Conservation (phyloP, 2,113 vertebrate genomes). For the Semnornis frantzii region DNA sequence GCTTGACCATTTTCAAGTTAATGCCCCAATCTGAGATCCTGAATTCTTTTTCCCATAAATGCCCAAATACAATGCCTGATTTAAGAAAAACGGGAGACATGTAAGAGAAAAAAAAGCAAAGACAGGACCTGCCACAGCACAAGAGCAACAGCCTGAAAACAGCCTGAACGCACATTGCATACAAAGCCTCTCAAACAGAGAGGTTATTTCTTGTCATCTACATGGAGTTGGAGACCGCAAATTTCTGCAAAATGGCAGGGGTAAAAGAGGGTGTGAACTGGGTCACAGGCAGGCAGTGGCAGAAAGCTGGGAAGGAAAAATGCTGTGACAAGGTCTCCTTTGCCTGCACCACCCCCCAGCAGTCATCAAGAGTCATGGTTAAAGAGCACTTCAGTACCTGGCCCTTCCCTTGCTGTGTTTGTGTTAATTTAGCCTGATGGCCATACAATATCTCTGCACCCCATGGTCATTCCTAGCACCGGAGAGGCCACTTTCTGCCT, state of each 20-base stretch:
- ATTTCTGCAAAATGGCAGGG: not conserved
- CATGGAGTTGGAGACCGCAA: not conserved
- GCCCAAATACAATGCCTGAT: not conserved
- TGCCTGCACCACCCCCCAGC: not conserved
- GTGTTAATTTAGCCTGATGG: rapidly evolving
- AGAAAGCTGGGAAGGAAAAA: not conserved
- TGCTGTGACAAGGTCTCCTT: not conserved
- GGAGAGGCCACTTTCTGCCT: not conserved
- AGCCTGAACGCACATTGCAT: not conserved
- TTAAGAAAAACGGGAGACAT: not conserved
- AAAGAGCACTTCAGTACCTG: not conserved
- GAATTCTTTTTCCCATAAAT: not conserved
- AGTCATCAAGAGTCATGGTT: not conserved
- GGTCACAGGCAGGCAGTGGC: not conserved
- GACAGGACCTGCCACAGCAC: not conserved
- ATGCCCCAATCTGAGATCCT: not conserved
- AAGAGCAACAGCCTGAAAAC: not conserved
- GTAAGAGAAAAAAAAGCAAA: slow-evolving; percentile 12
- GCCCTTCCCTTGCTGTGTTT: not conserved
- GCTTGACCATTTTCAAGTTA: not conserved
- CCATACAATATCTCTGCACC: not conserved
- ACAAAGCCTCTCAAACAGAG: not conserved
- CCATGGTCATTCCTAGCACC: rapidly evolving
- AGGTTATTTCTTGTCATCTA: not conserved
- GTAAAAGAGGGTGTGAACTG: not conserved